Evolutionary conservation across 2,797 vertebrate genomes (phyloP), one percentile per base, ranked within the genome.

Genomic region (Odontamblyopus rebecca): DNA sequence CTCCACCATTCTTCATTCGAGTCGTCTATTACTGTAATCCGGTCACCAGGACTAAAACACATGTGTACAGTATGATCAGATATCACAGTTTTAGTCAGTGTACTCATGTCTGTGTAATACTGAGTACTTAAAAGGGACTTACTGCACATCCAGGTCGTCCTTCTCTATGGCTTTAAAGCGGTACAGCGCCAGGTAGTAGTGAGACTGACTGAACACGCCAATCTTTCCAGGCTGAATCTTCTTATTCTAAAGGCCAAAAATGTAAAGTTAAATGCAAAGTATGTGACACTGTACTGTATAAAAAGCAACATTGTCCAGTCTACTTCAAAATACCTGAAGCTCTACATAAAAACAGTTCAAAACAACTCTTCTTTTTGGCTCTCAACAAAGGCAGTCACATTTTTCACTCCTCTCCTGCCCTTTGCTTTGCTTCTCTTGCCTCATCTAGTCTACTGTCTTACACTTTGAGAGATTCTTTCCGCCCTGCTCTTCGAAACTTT

Each of bases 1-100:
- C 94, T 85, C 96, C 97, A 98, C 96, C 96, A 97, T 72, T 97
- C 97, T 81, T 98, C 97, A 38, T 97, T 98, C 81, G 97, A 97
- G 85, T 98, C 97, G 48, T 98, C 97, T 2, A 97, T 94, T 79
- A 98, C 96, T 0, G 95, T 94, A 89, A 98, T 95, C 68, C 96
- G 95, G 88, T 98, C 97, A 7, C 96, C 97, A 0, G 97, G 95
- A 65, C 96, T 97, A 71, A 60, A 82, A 68, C 66, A 68, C 30
- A 23, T 3, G 7, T 30, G 29, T 53, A 2, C 6, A 16, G 50
- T 8, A 13, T 12, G 2, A 18, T 8, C 63, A 27, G 27, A 44
- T 66, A 30, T 8, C 3, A 50, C 41, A 30, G 16, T 29, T 48
- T 5, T 19, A 19, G 32, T 0, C 19, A 38, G 26, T n/a, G 5